Evolutionary conservation across 2,113 vertebrate genomes (phyloP).

Genomic region (Cochlearius cochlearius): DNA sequence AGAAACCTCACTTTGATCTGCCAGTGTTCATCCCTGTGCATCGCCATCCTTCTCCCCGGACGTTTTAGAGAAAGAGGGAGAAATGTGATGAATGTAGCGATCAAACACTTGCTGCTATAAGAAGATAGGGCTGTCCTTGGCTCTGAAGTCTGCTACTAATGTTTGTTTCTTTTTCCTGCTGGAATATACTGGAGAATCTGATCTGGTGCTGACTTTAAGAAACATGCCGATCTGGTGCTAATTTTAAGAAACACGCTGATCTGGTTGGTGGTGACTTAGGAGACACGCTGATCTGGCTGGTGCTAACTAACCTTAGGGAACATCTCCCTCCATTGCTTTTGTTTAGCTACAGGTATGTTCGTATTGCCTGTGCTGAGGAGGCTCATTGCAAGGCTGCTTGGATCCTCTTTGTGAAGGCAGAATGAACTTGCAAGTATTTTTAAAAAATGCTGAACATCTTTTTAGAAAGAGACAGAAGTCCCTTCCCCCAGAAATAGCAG

Average conservation of each 20-base stretch:
- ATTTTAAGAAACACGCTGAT: not conserved
- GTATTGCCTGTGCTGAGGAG: not conserved
- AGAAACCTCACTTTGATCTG: conserved; percentile 25
- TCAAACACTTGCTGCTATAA: conserved; percentile 37
- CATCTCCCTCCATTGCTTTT: not conserved
- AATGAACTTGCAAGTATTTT: not conserved
- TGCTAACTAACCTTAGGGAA: not conserved
- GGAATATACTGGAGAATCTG: conserved; percentile 12
- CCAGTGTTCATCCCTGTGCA: not conserved
- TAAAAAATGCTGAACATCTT: not conserved
- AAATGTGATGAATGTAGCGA: not conserved
- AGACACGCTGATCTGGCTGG: not conserved
- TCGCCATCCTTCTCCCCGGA: not conserved
- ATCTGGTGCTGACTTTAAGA: not conserved
- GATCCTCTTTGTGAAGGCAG: not conserved
- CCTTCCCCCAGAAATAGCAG: not conserved
- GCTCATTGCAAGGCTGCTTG: not conserved
- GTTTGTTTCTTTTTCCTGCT: not conserved
- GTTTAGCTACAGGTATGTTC: not conserved
- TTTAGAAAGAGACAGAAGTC: not conserved
- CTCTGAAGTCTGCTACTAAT: conserved; percentile 5
- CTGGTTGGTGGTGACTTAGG: not conserved
- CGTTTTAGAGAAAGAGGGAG: not conserved
- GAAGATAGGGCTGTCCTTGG: not conserved
- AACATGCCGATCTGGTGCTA: not conserved